Evolutionary conservation across 1,140 invertebrate genomes (phyloP).

Genomic region (Drosophila subpulchrella): DNA sequence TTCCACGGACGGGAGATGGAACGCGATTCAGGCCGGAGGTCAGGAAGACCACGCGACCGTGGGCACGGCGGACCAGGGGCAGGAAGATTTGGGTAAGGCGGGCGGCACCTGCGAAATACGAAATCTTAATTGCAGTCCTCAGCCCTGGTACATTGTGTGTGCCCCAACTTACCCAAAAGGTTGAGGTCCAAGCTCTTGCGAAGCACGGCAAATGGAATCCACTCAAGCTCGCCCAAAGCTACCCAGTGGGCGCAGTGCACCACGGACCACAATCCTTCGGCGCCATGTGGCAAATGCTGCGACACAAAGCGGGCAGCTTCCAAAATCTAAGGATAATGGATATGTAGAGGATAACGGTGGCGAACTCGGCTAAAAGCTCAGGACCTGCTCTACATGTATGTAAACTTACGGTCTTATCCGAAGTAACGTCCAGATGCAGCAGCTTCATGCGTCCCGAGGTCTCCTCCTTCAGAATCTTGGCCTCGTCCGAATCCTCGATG

Average conservation of each 20-base stretch:
- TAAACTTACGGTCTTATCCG: conserved; percentile 87
- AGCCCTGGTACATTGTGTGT: conserved; percentile 4
- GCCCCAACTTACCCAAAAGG: conserved; percentile 86
- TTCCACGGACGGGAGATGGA: conserved; percentile 90
- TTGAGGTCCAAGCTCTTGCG: conserved; percentile 91
- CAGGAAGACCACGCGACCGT: conserved; percentile 89
- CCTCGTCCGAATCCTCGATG: conserved; percentile 87
- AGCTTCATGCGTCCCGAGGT: conserved; percentile 90
- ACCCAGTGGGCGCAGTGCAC: conserved; percentile 96
- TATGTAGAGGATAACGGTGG: background rate
- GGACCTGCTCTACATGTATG: background rate
- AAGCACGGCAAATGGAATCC: conserved; percentile 91
- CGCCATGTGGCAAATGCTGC: conserved; percentile 90
- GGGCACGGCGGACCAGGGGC: conserved; percentile 90
- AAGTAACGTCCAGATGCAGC: conserved; percentile 90
- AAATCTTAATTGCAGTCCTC: background rate
- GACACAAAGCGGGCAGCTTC: conserved; percentile 90
- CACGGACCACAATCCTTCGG: conserved; percentile 93
- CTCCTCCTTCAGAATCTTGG: conserved; percentile 90
- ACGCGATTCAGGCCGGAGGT: conserved; percentile 90
- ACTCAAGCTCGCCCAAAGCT: conserved; percentile 94
- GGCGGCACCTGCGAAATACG: conserved; percentile 86
- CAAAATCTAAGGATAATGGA: conserved; percentile 86
- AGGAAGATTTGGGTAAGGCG: conserved; percentile 92
- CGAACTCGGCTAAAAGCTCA: conserved; percentile 23